These are phyloP conservation scores for Zoanthus sociatus DNA, from an alignment of 92 coral and sea anemone species.

Conservation along the genomic window DNA sequence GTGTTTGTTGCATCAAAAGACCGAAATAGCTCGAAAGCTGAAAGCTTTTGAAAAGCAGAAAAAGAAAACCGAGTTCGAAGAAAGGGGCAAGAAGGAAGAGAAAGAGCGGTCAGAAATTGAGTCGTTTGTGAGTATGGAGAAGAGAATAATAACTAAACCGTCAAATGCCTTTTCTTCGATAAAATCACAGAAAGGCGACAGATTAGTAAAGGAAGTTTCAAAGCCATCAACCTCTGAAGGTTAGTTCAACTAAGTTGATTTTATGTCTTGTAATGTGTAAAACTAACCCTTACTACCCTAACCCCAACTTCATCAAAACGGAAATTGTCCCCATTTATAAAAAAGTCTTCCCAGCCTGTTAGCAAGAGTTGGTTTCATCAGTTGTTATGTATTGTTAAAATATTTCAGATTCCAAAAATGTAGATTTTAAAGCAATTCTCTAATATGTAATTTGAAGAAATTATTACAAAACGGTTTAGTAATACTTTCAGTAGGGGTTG, in stretches of 20 bases:
- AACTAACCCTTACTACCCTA: too few relatives aligned
- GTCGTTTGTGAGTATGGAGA: slow-evolving; percentile 88
- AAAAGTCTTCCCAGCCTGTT: background rate
- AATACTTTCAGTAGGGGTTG: too few relatives aligned
- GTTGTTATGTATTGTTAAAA: too few relatives aligned
- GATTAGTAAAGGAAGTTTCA: slow-evolving; percentile 38
- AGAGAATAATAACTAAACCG: slow-evolving; percentile 89
- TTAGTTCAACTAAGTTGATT: slow-evolving; percentile 12
- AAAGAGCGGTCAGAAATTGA: slow-evolving; percentile 82
- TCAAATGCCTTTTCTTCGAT: slow-evolving; percentile 74
- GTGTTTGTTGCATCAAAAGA: slow-evolving; percentile 94
- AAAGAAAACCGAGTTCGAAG: slow-evolving; percentile 77
- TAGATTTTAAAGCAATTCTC: too few relatives aligned
- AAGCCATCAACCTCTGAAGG: slow-evolving; percentile 80
- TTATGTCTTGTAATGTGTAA: background rate
- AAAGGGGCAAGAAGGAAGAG: slow-evolving; percentile 67
- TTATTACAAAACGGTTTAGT: too few relatives aligned
- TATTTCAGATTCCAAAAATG: too few relatives aligned
- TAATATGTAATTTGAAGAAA: too few relatives aligned
- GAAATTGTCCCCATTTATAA: too few relatives aligned
- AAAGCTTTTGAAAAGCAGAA: slow-evolving; percentile 96
- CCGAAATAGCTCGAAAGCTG: slow-evolving; percentile 84
- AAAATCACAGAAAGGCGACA: slow-evolving; percentile 48
- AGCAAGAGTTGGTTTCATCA: too few relatives aligned
- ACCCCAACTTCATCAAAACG: too few relatives aligned